A percentile compares a stretch with the other conserved stretches of the same genome.
phyloP scores from a whole-genome alignment of 2,797 vertebrate genomes.

The Pipistrellus pipistrellus region DNA sequence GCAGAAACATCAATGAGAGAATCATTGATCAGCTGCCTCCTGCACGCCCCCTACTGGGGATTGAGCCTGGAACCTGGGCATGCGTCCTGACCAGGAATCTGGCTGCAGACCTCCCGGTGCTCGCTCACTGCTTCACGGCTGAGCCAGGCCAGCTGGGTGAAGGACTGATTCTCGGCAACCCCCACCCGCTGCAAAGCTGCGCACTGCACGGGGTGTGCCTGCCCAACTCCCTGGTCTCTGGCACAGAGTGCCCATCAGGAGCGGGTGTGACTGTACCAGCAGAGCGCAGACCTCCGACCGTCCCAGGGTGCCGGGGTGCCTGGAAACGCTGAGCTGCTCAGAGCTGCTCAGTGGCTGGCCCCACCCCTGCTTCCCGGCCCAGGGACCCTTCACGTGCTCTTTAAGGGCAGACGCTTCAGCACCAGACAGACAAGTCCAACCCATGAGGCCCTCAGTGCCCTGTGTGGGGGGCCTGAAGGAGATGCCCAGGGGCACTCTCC shows the following conservation, averaged over 20 bases:
- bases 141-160: background rate
- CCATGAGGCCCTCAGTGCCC: background rate
- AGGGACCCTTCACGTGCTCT: accelerated
- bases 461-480: background rate
- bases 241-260: accelerated
- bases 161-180: background rate
- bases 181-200: background rate
- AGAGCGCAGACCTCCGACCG: accelerated
- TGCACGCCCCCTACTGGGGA: background rate
- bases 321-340: background rate
- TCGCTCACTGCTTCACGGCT: no score
- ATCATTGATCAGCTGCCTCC: background rate
- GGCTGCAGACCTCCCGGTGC: no score
- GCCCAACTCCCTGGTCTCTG: background rate
- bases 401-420: background rate
- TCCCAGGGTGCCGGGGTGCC: background rate
- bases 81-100: no score
- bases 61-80: no score
- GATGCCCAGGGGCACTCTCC: background rate
- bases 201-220: background rate
- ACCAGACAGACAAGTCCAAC: background rate
- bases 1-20: background rate
- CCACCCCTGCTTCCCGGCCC: background rate
- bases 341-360: background rate
- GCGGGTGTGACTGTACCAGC: background rate